Base-by-base conservation (phyloP, 2,888 invertebrate genomes). In the Melanotus villosus region DNA sequence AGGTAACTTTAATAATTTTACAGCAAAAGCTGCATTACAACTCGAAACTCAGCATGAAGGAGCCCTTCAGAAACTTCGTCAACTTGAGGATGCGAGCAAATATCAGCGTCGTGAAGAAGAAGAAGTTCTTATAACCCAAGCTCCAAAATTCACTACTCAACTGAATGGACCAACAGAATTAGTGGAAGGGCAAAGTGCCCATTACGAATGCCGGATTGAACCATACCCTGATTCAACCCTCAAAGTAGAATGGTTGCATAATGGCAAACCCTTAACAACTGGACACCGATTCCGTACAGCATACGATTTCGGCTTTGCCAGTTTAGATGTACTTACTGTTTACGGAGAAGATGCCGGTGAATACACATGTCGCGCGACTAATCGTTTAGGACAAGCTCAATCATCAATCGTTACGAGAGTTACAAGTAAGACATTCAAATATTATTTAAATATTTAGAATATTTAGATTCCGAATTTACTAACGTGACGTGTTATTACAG, bases 291-390 rank as follows among this genome's bases (percentile, higher is more conserved):
- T 95, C 88, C 91, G 96, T 80, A 97, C 97, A 52, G 93, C 96
- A 52, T 95, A 94, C 80, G 98, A 99, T 83, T 99, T 99, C 84
- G 99, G 99, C 47, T 98, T 97, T 85, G 97, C 97, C 65, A 95
- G 98, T 59, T 89, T 99, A 72, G 99, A 99, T 83, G 94, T 99
- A 70, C 88, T 97, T 23, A 94, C 96, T 41, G 97, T 97, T 1
- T 96, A 97, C 79, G 93, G 93, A 14, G 97, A 97, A 86, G 99
- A 99, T 84, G 93, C 95, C 73, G 98, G 98, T 60, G 95, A 95
- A 83, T 96, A 96, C 80, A 94, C 93, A 10, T 95, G 95, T 84
- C 91, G 90, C 80, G 96, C 94, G 56, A 95, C 93, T 60, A 97
- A 97, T 83, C 91, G 91, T 76, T 86, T 95, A 72, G 97, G 96